Evolutionary conservation across 2,113 vertebrate genomes (phyloP).

Genomic region (Pampusana beccarii): DNA sequence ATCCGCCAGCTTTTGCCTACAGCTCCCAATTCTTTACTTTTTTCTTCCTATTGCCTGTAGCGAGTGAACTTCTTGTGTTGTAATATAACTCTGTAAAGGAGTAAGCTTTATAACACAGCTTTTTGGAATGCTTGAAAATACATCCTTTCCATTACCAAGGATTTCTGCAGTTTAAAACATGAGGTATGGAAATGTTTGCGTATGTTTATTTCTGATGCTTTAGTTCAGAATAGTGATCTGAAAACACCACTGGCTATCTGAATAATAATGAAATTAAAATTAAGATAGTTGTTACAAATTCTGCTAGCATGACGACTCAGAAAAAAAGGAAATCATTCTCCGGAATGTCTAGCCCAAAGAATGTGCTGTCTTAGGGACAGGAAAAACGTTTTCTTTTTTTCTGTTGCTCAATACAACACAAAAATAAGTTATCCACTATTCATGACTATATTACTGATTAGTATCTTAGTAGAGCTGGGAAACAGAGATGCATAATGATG

Average conservation of each 20-base stretch:
- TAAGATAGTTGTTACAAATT: neutral
- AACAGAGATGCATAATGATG: neutral
- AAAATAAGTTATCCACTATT: neutral
- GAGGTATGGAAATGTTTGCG: neutral
- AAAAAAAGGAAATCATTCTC: neutral
- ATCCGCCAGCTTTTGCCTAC: conserved; percentile 65
- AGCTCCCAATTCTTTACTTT: conserved; percentile 21
- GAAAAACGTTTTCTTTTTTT: neutral
- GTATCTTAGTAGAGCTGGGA: neutral
- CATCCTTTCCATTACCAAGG: neutral
- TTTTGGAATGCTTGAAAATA: neutral
- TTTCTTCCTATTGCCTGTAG: neutral
- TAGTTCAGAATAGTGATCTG: neutral
- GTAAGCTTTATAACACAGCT: neutral
- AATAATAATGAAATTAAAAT: neutral
- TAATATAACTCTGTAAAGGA: neutral
- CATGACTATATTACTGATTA: neutral
- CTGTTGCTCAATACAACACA: neutral
- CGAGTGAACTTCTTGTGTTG: conserved; percentile 50
- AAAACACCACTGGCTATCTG: neutral
- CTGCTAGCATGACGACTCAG: neutral
- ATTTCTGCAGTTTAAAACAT: neutral
- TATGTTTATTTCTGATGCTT: neutral
- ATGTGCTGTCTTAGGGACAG: neutral
- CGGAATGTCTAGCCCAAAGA: neutral